Conservation (phyloP, 2,113 vertebrate genomes). For the Daboia siamensis region DNA sequence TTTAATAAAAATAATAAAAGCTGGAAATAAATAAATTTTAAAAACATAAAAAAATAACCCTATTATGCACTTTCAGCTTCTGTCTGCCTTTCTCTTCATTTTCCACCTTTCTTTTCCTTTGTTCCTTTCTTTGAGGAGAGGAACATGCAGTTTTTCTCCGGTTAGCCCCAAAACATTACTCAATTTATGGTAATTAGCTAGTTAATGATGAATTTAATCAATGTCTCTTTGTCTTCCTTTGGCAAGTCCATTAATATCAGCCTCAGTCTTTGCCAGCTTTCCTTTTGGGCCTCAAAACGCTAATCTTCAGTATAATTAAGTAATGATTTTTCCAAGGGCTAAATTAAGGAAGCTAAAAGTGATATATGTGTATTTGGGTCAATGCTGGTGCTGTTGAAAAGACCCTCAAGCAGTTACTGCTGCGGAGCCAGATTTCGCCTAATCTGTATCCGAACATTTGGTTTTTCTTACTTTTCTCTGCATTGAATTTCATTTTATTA, state of each 20-base stretch:
- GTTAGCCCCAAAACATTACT: background rate
- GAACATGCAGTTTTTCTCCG: slow-evolving; percentile 8
- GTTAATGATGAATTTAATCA: background rate
- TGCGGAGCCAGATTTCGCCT: background rate
- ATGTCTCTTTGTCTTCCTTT: background rate
- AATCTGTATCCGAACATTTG: background rate
- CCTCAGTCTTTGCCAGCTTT: background rate
- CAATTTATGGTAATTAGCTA: background rate
- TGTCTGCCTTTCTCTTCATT: background rate
- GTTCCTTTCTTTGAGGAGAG: background rate
- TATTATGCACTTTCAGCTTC: background rate
- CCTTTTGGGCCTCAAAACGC: background rate
- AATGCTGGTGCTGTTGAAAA: background rate
- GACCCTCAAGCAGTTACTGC: background rate
- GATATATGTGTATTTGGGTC: background rate
- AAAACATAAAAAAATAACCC: background rate
- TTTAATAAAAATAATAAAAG: background rate
- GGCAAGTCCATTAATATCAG: background rate
- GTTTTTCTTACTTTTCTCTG: background rate
- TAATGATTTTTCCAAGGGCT: background rate
- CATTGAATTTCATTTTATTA: background rate
- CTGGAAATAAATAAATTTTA: background rate
- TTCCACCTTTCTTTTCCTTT: background rate
- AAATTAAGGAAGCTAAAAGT: background rate
- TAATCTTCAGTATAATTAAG: background rate